Base-by-base conservation (phyloP, 2,888 invertebrate genomes). In the Tromatobia lineatoria region DNA sequence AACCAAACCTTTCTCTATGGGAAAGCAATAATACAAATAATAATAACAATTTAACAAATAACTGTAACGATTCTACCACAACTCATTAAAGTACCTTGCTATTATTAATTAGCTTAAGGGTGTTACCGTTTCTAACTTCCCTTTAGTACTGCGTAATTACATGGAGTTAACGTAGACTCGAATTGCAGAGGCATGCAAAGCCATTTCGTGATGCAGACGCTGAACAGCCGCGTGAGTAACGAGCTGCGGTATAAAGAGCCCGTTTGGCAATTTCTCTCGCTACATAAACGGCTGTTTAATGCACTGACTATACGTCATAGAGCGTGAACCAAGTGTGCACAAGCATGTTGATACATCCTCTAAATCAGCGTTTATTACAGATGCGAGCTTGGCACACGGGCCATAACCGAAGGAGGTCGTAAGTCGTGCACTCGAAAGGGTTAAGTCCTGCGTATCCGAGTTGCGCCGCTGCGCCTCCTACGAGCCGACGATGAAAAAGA, bases 281-380 rank as follows among this genome's bases (percentile, higher is more conserved):
- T 34, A 45, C 47, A 74, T 61, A 61, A 45, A 45, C 67, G 67
- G 15, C 15, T 47, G 45, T 45, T 61, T 61, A 47, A 45, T 45
- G 45, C 59, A 57, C 18, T 42, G 25, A 59, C 47, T 20, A 20
- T 61, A 50, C 45, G 59, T 73, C 73, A 75, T 75, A 69, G 54
- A 80, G 52, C 61, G 57, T 29, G 69, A 47, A 64, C 47, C 52
- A 59, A 45, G 67, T 47, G 64, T 76, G 34, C 29, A 34, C 59
- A 45, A 54, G 70, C 73, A 71, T 69, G 79, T 77, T 86, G 88
- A 86, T 86, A 80, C 82, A 83, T 38, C 86, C 85, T 75, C 80
- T 88, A 89, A 87, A 87, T 87, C 87, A 85, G 73, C 67, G 79
- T 88, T 89, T 87, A 88, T 88, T 87, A 74, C 85, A 57, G 54